Evolutionary conservation across 92 coral and sea anemone genomes (phyloP).

Genomic region (Parazoanthus swiftii): DNA sequence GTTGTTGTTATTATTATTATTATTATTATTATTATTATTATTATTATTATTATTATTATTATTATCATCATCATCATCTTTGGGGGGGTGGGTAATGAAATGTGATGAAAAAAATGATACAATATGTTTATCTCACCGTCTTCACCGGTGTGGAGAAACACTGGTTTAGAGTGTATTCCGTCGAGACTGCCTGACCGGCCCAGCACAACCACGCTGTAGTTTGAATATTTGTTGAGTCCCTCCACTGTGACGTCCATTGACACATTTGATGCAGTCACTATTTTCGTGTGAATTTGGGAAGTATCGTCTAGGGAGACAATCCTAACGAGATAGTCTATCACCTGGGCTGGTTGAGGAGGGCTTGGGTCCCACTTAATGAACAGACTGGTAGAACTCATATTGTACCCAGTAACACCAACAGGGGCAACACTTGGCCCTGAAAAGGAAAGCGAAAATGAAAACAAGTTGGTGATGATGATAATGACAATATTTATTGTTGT

Average conservation of each 20-base stretch:
- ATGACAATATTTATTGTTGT: too few relatives aligned
- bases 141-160: slow-evolving; percentile 3
- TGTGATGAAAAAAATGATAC: too few relatives aligned
- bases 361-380: slow-evolving; percentile 22
- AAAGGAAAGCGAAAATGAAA: background rate
- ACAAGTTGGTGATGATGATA: background rate
- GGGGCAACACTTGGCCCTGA: slow-evolving; percentile 23
- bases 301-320: background rate
- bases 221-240: slow-evolving; percentile 11
- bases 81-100: too few relatives aligned
- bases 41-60: too few relatives aligned
- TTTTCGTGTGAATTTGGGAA: background rate
- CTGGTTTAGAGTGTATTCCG: background rate
- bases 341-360: background rate
- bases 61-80: too few relatives aligned
- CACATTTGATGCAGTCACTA: background rate
- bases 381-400: slow-evolving; percentile 22
- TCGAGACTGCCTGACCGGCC: background rate
- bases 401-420: background rate
- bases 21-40: too few relatives aligned
- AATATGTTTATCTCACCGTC: slow-evolving; percentile 1
- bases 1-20: too few relatives aligned
- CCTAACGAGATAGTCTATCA: background rate
- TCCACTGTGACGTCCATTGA: slow-evolving; percentile 2
- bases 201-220: slow-evolving; percentile 18